Percentiles rank a stretch among this genome's conserved stretches.
These are phyloP conservation scores for Oikopleura albicans DNA, from an alignment of 23 tunicate species.

Conservation along the genomic window DNA sequence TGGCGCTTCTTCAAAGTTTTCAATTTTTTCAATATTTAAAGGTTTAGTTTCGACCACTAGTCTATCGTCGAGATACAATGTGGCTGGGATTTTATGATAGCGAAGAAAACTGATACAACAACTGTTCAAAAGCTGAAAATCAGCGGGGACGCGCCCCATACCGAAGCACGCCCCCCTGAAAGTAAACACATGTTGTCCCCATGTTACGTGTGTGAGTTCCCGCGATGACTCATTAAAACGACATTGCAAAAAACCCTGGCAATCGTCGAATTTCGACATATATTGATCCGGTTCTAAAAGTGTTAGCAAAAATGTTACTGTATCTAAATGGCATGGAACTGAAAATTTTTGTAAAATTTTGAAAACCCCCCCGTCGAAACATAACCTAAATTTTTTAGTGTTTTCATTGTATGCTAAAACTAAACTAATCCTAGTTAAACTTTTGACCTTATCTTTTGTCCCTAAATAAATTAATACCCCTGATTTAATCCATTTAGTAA, in stretches of 20 bases:
- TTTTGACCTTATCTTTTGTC: neutral
- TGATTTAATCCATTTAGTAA: neutral
- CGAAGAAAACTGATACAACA: neutral
- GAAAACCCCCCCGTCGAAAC: neutral
- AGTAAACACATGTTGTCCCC: neutral
- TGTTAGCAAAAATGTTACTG: neutral
- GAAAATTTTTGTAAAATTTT: neutral
- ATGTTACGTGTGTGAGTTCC: neutral
- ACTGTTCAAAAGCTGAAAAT: neutral
- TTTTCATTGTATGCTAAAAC: neutral
- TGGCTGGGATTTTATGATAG: neutral
- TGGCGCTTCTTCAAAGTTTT: neutral
- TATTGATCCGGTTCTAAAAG: neutral
- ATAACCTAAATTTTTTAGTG: neutral
- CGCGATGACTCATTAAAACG: neutral
- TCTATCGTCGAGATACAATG: constrained; percentile 1
- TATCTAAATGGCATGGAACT: neutral
- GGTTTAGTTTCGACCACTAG: neutral
- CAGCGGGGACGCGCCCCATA: neutral
- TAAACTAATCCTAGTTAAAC: neutral
- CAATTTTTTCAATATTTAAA: neutral
- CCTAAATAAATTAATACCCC: neutral
- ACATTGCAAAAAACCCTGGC: neutral
- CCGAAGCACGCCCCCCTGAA: neutral
- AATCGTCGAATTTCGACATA: neutral